A percentile compares a stretch with the other conserved stretches of the same genome.
These are phyloP conservation scores for Stenodema calcarata DNA, from an alignment of 2,888 invertebrate genomes.

Conservation along the genomic window DNA sequence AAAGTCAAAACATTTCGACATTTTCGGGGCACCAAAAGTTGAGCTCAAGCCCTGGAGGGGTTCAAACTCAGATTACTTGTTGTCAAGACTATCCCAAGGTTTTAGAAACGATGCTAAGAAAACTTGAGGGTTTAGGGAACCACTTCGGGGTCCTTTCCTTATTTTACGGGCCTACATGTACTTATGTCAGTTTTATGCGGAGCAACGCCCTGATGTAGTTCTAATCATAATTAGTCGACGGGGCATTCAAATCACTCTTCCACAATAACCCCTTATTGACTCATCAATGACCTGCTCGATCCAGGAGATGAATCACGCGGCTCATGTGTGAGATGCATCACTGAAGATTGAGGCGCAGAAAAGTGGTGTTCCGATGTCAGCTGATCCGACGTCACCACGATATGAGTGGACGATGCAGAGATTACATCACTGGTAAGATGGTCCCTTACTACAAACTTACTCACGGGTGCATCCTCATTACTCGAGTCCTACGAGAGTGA, in stretches of 20 bases:
- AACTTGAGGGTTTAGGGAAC: too few species aligned
- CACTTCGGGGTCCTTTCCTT: too few species aligned
- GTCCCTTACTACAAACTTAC: neutral
- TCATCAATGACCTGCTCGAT: neutral
- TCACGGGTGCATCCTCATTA: constrained; percentile 2
- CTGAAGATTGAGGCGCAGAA: neutral
- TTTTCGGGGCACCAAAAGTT: too few species aligned
- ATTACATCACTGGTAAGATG: neutral
- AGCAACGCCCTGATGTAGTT: too few species aligned
- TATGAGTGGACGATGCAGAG: neutral
- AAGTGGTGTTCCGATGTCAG: neutral
- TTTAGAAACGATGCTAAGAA: too few species aligned
- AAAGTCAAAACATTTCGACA: too few species aligned
- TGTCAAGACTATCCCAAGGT: too few species aligned
- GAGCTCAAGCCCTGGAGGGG: too few species aligned
- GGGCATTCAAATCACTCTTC: neutral
- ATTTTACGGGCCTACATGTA: too few species aligned
- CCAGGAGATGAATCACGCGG: neutral
- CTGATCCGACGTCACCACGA: neutral
- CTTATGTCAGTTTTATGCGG: too few species aligned
- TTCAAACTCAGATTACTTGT: too few species aligned
- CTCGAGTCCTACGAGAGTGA: neutral
- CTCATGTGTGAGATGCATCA: neutral
- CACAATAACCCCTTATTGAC: neutral
- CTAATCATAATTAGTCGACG: neutral